phyloP scores from a whole-genome alignment of 2,888 invertebrate genomes.

The Lypha dubia region DNA sequence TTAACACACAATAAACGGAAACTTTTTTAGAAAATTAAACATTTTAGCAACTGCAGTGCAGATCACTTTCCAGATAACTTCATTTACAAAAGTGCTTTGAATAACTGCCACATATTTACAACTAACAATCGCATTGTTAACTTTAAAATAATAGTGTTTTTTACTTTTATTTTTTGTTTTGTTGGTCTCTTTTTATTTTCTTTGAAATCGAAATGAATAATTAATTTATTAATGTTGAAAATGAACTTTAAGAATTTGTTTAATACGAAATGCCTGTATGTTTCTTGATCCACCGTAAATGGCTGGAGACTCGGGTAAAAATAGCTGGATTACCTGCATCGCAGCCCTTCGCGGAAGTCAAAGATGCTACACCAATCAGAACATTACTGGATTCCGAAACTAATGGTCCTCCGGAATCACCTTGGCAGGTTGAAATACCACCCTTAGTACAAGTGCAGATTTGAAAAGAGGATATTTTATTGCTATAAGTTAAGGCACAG shows the following conservation, averaged over 20 bases:
- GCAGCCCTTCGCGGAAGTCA: background rate
- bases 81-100: too few species aligned
- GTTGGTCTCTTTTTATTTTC: too few species aligned
- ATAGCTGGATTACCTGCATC: background rate
- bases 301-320: background rate
- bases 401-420: conserved; percentile 6
- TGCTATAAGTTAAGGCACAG: background rate
- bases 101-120: too few species aligned
- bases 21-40: too few species aligned
- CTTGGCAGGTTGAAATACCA: background rate
- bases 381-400: background rate
- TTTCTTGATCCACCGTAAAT: background rate
- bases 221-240: too few species aligned
- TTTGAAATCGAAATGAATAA: too few species aligned
- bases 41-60: too few species aligned
- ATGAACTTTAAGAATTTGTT: background rate
- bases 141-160: too few species aligned
- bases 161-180: too few species aligned
- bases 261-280: background rate
- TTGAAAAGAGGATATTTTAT: background rate
- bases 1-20: too few species aligned
- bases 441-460: background rate
- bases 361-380: background rate
- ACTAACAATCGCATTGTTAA: too few species aligned
- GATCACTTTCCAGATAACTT: too few species aligned